Evolutionary conservation across 2,113 vertebrate species (phyloP), one percentile per base, ranked within the genome.

Genomic region (Microtus pennsylvanicus): DNA sequence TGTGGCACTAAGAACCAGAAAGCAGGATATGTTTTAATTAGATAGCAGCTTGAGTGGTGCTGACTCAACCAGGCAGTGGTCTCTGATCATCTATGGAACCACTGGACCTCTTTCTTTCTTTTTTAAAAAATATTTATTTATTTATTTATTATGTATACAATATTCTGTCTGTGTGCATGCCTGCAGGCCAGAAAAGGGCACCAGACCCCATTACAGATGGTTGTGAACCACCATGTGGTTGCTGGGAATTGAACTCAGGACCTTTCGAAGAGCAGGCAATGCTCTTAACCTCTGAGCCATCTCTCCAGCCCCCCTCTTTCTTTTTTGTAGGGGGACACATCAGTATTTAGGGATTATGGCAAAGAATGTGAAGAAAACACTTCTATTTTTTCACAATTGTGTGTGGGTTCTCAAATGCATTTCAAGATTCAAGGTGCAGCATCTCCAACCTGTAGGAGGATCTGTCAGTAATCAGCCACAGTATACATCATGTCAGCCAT

Each of bases 401-500:
- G 19, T 92, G 35, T 65, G 28, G 35, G 35, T n/a, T 88, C 61
- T 94, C 67, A 78, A 86, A 90, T 3, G 55, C 7, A 72, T 16
- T 90, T 92, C 16, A 89, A 58, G 35, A 94, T 93, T 94, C 33
- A 94, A 96, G 30, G 52, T 80, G 4, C 38, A 63, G 1, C 13
- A 38, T 87, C 19, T 52, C 45, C 78, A 80, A 95, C 9, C 3
- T 10, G 16, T 47, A 52, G 19, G 42, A 89, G 87, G 94, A 89
- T 87, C 82, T 93, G 69, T 93, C 83, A 93, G n/a, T 52, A 72
- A 14, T n/a, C 90, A 89, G 85, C 58, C 93, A 47, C 14, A 55
- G 47, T 28, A 63, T 78, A 13, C 12, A 78, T 61, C 35, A 88
- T 87, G 58, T 45, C 81, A 94, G 74, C 8, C 12, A 1, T 12